Percentiles rank a stretch among this genome's conserved stretches.
These are phyloP conservation scores for Hemiprocne comata DNA, from an alignment of 2,113 vertebrate species.

Conservation along the genomic window DNA sequence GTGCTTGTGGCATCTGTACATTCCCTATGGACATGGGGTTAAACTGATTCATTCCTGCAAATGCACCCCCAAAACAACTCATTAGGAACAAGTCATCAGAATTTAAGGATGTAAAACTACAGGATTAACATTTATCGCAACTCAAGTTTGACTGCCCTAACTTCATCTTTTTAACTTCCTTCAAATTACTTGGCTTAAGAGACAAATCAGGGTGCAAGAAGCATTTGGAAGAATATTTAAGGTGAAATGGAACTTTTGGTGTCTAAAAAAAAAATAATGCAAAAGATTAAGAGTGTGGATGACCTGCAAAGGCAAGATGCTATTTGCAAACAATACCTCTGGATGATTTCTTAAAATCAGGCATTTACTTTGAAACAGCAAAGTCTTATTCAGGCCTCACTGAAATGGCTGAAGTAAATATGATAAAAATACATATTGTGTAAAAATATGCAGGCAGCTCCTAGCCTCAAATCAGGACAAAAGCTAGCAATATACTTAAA, in stretches of 20 bases:
- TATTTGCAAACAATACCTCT: background rate
- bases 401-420: background rate
- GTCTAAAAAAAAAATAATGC: background rate
- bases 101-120: background rate
- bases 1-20: conserved; percentile 89
- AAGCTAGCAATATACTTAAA: background rate
- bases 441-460: background rate
- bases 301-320: background rate
- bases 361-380: background rate
- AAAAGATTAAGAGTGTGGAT: background rate
- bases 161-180: background rate
- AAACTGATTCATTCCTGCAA: conserved; percentile 93
- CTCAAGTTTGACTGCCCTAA: background rate
- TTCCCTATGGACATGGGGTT: conserved; percentile 93
- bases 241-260: background rate
- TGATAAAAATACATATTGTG: background rate
- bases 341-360: background rate
- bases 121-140: background rate
- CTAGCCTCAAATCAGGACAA: background rate
- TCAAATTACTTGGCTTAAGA: background rate
- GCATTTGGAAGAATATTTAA: background rate
- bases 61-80: conserved; percentile 69
- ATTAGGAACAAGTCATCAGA: conserved; percentile 58
- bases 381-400: background rate
- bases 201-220: background rate